These are phyloP conservation scores for Siniperca chuatsi DNA, from an alignment of 2,113 vertebrate species.

Conservation along the genomic window DNA sequence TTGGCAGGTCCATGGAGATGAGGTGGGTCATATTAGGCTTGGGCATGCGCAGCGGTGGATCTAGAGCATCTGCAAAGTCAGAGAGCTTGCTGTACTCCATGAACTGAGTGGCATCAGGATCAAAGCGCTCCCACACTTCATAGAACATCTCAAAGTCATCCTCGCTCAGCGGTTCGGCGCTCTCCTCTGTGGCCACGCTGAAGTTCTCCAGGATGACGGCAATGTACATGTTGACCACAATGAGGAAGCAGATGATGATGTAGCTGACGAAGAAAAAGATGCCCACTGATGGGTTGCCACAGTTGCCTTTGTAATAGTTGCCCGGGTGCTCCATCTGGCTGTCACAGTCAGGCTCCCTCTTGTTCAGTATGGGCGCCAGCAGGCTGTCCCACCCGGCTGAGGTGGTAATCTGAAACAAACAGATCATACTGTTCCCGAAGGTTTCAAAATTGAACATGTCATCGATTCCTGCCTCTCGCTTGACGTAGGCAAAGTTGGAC, in stretches of 20 bases:
- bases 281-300: slow-evolving; percentile 92
- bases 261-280: slow-evolving; percentile 98
- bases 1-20: slow-evolving; percentile 95
- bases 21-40: slow-evolving; percentile 94
- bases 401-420: slow-evolving; percentile 96
- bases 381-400: slow-evolving; percentile 93
- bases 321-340: slow-evolving; percentile 89
- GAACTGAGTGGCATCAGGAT: slow-evolving; percentile 94
- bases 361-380: slow-evolving; percentile 92
- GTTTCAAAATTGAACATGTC: slow-evolving; percentile 99
- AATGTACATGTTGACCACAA: slow-evolving; percentile 99
- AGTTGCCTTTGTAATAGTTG: slow-evolving; percentile 89
- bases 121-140: slow-evolving; percentile 97
- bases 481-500: slow-evolving; percentile 98
- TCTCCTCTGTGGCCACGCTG: slow-evolving; percentile 95
- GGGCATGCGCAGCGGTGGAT: slow-evolving; percentile 91
- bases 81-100: slow-evolving; percentile 92
- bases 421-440: slow-evolving; percentile 97
- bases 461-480: slow-evolving; percentile 91
- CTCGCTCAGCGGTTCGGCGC: slow-evolving; percentile 93
- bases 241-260: slow-evolving; percentile 98
- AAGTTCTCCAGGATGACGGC: slow-evolving; percentile 99
- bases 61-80: slow-evolving; percentile 92
- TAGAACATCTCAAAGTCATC: slow-evolving; percentile 99
- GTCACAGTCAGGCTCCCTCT: slow-evolving; percentile 90